Base-by-base conservation (phyloP, 1,140 invertebrate genomes). In the Conus ventricosus region DNA sequence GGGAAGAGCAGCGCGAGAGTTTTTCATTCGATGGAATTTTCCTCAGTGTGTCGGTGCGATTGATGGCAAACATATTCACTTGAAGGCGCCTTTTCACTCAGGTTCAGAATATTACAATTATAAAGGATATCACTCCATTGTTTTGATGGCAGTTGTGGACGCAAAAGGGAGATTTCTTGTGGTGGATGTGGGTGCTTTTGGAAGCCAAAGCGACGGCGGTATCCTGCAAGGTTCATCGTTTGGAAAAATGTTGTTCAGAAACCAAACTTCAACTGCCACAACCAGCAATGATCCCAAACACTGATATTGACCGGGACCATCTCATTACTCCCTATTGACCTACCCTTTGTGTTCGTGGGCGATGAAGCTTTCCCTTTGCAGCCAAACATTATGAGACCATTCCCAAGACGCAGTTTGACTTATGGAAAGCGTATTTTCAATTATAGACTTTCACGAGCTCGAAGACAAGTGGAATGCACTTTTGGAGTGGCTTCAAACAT, bases 61-160 rank as follows among this genome's bases (percentile, higher is more conserved):
- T 11, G 95, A 96, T 92, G 95, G 95, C 8, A 95, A 95, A 88
- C 95, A 95, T 90, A 78, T 95, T 13, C 27, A 63, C 27, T 94
- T 95, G 39, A 86, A 93, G 87, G 88, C 90, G 63, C 94, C 94
- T 71, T 23, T 85, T 84, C 89, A 93, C 67, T 88, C 84, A 84
- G 93, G 92, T n/a, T 93, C 91, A 75, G 78, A 89, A 53, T 94
- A 92, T 86, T 93, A 89, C 82, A 95, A 95, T 88, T 95, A 95
- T 87, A 94, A 95, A 88, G 88, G 88, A 88, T 86, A 85, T 76
- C 92, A 91, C 86, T 94, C 91, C 53, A 93, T 94, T 78, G 91
- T 94, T 54, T 67, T 95, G 0, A 86, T 95, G 85, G 93, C 93
- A 55, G 27, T 95, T 55, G 93, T 92, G 51, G 93, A 95, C 90